These are phyloP conservation scores for Ophiothrix spiculata DNA, from an alignment of 35 echinoderm and acorn worm species.

Conservation along the genomic window DNA sequence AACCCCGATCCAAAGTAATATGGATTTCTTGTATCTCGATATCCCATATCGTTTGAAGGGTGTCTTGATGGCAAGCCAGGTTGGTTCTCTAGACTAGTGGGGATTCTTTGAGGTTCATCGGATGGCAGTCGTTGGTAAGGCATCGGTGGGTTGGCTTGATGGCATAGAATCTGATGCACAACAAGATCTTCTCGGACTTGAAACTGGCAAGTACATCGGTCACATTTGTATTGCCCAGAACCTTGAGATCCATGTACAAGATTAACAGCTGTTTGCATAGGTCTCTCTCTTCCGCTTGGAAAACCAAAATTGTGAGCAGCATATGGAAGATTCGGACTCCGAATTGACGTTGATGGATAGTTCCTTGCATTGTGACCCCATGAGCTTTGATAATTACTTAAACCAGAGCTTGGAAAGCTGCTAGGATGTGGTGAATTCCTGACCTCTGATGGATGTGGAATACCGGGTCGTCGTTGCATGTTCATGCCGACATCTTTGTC, in stretches of 20 bases:
- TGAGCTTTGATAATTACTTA: neutral
- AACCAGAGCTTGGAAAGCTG: neutral
- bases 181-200: neutral
- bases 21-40: neutral
- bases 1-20: neutral
- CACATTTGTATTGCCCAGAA: neutral
- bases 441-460: neutral
- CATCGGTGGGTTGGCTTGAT: neutral
- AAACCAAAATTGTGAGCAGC: neutral
- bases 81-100: neutral
- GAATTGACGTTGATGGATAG: neutral
- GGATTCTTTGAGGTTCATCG: neutral
- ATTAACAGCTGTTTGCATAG: neutral
- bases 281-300: neutral
- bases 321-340: slow-evolving; percentile 5
- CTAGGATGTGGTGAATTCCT: neutral
- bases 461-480: neutral
- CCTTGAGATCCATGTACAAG: neutral
- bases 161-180: neutral
- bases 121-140: neutral
- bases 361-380: neutral
- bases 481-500: neutral
- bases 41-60: neutral
- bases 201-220: neutral
- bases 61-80: neutral